A percentile compares a stretch with the other conserved stretches of the same genome.
phyloP scores from a whole-genome alignment of 2,113 vertebrate genomes.

The Eulemur macaco region DNA sequence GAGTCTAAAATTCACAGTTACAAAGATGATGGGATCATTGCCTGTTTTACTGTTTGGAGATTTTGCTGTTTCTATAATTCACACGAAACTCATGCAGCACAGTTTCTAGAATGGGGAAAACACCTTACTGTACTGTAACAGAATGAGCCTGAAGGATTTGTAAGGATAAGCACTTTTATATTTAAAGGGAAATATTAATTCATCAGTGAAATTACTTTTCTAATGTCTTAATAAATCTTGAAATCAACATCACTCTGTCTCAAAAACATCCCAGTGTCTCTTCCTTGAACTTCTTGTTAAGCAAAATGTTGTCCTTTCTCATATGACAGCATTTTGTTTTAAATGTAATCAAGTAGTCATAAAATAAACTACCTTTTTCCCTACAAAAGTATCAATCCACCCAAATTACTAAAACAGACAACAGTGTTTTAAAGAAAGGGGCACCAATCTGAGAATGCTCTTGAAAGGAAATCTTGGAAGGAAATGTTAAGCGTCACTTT shows the following conservation, averaged over 20 bases:
- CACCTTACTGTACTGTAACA: conserved; percentile 80
- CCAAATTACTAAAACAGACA: background rate
- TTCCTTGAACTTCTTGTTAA: conserved; percentile 66
- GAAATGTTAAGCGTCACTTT: no score
- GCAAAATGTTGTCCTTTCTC: conserved; percentile 2
- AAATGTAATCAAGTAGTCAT: background rate
- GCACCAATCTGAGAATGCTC: background rate
- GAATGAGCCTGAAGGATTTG: conserved; percentile 85
- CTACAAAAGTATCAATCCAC: background rate
- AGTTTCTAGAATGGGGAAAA: conserved; percentile 81
- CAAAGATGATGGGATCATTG: conserved; percentile 62
- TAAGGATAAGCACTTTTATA: conserved; percentile 84
- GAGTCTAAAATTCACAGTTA: conserved; percentile 42
- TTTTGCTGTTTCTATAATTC: conserved; percentile 77
- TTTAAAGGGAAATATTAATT: conserved; percentile 85
- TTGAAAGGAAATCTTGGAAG: background rate
- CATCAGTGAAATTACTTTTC: conserved; percentile 85
- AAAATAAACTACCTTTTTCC: background rate
- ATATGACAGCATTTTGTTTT: background rate
- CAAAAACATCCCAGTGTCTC: conserved; percentile 72
- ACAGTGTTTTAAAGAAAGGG: background rate
- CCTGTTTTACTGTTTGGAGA: conserved; percentile 76
- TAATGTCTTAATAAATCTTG: conserved; percentile 84
- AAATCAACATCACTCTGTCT: conserved; percentile 82
- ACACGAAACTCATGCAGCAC: conserved; percentile 73